Conservation (phyloP, 64 coral and sea anemone genomes). For the Cladopsammia gracilis region DNA sequence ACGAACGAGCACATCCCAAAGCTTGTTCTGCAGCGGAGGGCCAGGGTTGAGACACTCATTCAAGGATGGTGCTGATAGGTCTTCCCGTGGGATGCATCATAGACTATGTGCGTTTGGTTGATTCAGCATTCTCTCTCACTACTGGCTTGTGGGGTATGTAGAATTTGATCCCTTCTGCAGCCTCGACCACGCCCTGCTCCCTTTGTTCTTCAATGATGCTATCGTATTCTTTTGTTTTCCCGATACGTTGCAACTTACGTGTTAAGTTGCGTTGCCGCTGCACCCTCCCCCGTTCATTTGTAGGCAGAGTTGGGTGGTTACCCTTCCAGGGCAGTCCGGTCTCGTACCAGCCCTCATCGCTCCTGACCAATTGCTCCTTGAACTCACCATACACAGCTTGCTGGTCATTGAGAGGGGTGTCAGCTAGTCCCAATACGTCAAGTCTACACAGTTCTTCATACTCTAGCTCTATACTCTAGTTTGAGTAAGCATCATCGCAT, state of each 20-base stretch:
- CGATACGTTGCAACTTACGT: no score
- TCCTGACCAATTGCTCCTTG: conserved; percentile 20
- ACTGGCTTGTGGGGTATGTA: background rate
- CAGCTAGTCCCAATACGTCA: conserved; percentile 30
- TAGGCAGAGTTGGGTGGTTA: background rate
- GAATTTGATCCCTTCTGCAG: background rate
- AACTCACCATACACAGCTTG: background rate
- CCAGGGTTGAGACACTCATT: conserved; percentile 31
- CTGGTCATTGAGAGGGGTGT: background rate
- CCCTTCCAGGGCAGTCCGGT: conserved; percentile 7
- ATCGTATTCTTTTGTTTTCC: conserved; percentile 1
- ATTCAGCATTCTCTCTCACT: background rate
- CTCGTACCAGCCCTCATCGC: conserved; percentile 51
- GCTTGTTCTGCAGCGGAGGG: conserved; percentile 7
- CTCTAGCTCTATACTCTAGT: background rate
- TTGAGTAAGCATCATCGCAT: conserved; percentile 25
- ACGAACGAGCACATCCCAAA: background rate
- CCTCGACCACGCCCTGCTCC: conserved; percentile 6
- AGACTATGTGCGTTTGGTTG: background rate
- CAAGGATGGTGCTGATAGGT: background rate
- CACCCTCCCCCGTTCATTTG: conserved; percentile 11
- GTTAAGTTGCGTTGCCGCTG: background rate
- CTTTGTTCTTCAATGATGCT: conserved; percentile 24
- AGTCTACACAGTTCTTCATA: conserved; percentile 37
- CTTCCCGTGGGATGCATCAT: background rate